Base-by-base conservation (phyloP, 1,140 invertebrate species). In the Calephelis nemesis region DNA sequence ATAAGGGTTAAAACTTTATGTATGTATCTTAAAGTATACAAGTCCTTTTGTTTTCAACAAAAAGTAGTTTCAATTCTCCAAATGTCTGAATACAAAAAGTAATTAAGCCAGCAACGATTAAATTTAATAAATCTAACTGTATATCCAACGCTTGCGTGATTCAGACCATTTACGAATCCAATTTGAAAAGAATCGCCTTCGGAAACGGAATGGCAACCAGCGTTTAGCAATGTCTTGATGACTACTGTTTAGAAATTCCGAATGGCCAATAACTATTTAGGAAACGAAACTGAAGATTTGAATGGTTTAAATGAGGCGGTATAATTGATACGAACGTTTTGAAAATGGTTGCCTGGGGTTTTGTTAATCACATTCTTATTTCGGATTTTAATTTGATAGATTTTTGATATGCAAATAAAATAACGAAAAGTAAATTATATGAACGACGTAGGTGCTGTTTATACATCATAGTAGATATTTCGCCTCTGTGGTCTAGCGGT, bases 221-320 rank as follows among this genome's bases (percentile, higher is more conserved):
- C 74, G 75, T 78, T 87, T 79, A 82, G 70, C 80, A 79, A 82
- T 78, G 70, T 71, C 52, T 65, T 79, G 82, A 85, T 84, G 82
- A 82, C 83, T 82, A 83, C 82, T 82, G 79, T 83, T 75, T 65
- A 71, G 62, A 50, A 69, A 71, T 75, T 75, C 65, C 67, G 63
- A 75, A 76, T 69, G 69, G 62, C 47, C 75, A 81, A 84, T 77
- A 70, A 71, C 72, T 76, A 67, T 65, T 74, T 75, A 67, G 71
- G 77, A 80, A 58, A 65, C 39, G 52, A 52, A 65, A 65, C 52
- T 19, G 52, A 54, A 54, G 64, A 65, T 65, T 82, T 77, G 77
- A 78, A 80, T 78, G 74, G 65, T 74, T 74, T 72, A 81, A 75
- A 77, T 54, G 30, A 11, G 52, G 52, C 52, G 52, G 52, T 54